These are phyloP conservation scores for Didymodactylos carnosus DNA, from an alignment of 2,888 invertebrate species.

Conservation along the genomic window DNA sequence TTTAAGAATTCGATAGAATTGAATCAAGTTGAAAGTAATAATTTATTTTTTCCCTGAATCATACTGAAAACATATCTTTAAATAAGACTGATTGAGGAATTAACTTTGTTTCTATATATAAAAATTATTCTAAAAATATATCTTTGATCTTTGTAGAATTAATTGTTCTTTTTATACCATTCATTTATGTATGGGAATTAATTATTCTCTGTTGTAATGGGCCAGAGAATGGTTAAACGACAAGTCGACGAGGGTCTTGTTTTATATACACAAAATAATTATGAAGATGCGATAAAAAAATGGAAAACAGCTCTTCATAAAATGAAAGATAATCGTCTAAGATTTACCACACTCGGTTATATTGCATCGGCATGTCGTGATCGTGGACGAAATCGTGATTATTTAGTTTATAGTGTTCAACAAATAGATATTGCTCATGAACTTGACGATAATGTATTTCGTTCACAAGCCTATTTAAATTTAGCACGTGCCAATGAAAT, in stretches of 20 bases:
- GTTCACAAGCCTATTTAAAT: conserved; percentile 74
- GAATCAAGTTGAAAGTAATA: no score
- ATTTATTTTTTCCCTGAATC: no score
- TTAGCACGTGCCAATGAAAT: conserved; percentile 65
- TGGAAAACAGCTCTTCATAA: conserved; percentile 66
- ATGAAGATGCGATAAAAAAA: conserved; percentile 63
- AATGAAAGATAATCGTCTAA: conserved; percentile 58
- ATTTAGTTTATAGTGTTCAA: conserved; percentile 63
- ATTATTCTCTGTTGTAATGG: conserved; percentile 18
- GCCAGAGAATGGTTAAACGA: conserved; percentile 20
- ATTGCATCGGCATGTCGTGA: conserved; percentile 72
- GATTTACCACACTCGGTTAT: conserved; percentile 64
- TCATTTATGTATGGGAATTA: no score
- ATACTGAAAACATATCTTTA: no score
- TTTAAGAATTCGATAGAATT: no score
- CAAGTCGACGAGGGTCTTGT: conserved; percentile 68
- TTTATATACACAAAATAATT: conserved; percentile 65
- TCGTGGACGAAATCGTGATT: conserved; percentile 59
- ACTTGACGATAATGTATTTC: conserved; percentile 64
- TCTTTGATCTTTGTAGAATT: no score
- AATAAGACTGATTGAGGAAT: no score
- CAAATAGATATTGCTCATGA: conserved; percentile 79
- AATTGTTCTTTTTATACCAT: no score
- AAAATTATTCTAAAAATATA: no score
- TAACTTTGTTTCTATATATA: no score